Evolutionary conservation across 2,888 invertebrate species (phyloP), one percentile per base, ranked within the genome.

Genomic region (Alviniconcha strummeri): DNA sequence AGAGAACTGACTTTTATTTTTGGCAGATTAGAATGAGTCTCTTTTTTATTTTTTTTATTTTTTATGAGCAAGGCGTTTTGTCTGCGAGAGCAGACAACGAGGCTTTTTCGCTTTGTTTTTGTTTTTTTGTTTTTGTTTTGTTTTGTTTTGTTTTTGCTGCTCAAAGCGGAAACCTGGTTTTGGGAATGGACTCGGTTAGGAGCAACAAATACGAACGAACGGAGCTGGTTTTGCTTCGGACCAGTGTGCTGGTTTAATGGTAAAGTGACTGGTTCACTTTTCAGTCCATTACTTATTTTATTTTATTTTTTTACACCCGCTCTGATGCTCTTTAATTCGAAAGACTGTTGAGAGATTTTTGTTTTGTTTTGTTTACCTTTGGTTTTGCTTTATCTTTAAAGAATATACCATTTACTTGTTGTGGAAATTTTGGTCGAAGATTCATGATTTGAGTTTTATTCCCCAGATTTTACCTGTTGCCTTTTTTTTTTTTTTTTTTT

Each of bases 121-220:
- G 9, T 2, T 13, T 13, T 13, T 60, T 60, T 60, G 60, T 60
- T 11, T 60, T 60, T 60, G 60, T 8, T 60, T 13, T 60, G 60
- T 60, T 60, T 60, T 60, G 13, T 36, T 36, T 36, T 36, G 36
- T 36, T 36, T 36, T 36, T 36, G 36, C 36, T 36, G 36, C 36
- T 36, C 36, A 36, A 36, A 36, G 36, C 36, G 36, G 36, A 36
- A 36, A 1, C 36, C 60, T 13, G 60, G 13, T 60, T 60, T 60
- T 78, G 64, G 60, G 57, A 36, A 15, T 78, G 78, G 57, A 57
- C 64, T 57, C 57, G 76, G 76, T 77, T 77, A 56, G 57, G 57
- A 57, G n/a, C 57, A 77, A 64, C 64, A 15, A 64, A 3, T 9
- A 64, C 9, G 15, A 64, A 64, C 9, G 19, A 64, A 78, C 13